Percentiles rank a stretch among this genome's conserved stretches.
Conservation (phyloP, 2,888 invertebrate species). For the Dolomedes plantarius region DNA sequence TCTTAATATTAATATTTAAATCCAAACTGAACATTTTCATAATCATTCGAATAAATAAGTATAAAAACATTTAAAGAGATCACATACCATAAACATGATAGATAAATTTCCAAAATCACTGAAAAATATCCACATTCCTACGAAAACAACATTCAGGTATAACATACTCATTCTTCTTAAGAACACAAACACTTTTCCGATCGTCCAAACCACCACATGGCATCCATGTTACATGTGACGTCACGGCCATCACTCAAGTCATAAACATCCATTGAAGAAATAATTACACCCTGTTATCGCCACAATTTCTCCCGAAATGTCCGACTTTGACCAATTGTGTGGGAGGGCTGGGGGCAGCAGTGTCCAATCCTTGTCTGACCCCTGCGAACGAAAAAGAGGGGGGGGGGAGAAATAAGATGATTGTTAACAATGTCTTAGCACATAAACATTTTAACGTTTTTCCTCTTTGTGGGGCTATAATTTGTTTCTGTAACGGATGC, state of each 20-base stretch:
- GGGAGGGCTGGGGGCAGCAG: background rate
- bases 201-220: background rate
- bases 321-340: slow-evolving; percentile 49
- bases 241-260: slow-evolving; percentile 9
- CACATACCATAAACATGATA: too few species aligned
- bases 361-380: slow-evolving; percentile 48
- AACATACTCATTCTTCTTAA: too few species aligned
- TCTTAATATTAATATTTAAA: too few species aligned
- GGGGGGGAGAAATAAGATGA: slow-evolving; percentile 9
- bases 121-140: too few species aligned
- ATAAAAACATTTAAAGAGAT: too few species aligned
- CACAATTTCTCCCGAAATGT: slow-evolving; percentile 34
- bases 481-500: slow-evolving; percentile 66
- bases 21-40: too few species aligned
- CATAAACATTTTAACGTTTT: slow-evolving; percentile 68
- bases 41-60: too few species aligned
- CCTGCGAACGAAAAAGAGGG: background rate
- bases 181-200: too few species aligned
- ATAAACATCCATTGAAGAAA: slow-evolving; percentile 55
- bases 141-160: too few species aligned
- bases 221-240: background rate
- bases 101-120: too few species aligned
- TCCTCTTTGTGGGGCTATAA: slow-evolving; percentile 57
- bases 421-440: slow-evolving; percentile 66
- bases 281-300: slow-evolving; percentile 55